These are phyloP conservation scores for Anodontia alba DNA, from an alignment of 2,888 invertebrate species.

Conservation along the genomic window DNA sequence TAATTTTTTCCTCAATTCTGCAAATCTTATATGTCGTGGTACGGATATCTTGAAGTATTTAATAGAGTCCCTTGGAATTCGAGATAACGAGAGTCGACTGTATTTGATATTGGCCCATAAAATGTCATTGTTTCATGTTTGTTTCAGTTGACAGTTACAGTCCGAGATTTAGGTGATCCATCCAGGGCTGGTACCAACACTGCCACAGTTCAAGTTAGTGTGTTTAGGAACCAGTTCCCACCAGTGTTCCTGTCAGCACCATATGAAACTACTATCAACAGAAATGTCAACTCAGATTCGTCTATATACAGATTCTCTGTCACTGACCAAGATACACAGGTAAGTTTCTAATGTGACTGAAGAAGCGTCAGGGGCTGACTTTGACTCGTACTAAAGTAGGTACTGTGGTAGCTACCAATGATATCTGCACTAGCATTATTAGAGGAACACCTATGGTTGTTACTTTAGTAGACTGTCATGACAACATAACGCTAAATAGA, in stretches of 20 bases:
- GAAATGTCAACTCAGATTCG: constrained; percentile 48
- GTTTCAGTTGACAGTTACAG: constrained; percentile 64
- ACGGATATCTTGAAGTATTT: too few relatives aligned
- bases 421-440: not conserved
- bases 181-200: constrained; percentile 63
- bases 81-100: too few relatives aligned
- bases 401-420: too few relatives aligned
- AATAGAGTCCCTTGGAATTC: too few relatives aligned
- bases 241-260: constrained; percentile 69
- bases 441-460: too few relatives aligned
- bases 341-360: constrained; percentile 47
- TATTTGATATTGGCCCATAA: too few relatives aligned
- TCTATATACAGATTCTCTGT: constrained; percentile 66
- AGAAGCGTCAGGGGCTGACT: too few relatives aligned
- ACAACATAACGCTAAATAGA: too few relatives aligned
- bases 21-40: too few relatives aligned
- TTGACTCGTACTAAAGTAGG: too few relatives aligned
- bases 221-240: constrained; percentile 71
- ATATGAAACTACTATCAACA: constrained; percentile 64
- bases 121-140: not conserved
- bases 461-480: too few relatives aligned
- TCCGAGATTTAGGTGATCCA: constrained; percentile 72
- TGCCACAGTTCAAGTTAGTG: constrained; percentile 72
- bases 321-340: constrained; percentile 66
- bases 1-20: too few relatives aligned